Base-by-base conservation (phyloP, 2,888 invertebrate species). In the Stegophylla sp. region DNA sequence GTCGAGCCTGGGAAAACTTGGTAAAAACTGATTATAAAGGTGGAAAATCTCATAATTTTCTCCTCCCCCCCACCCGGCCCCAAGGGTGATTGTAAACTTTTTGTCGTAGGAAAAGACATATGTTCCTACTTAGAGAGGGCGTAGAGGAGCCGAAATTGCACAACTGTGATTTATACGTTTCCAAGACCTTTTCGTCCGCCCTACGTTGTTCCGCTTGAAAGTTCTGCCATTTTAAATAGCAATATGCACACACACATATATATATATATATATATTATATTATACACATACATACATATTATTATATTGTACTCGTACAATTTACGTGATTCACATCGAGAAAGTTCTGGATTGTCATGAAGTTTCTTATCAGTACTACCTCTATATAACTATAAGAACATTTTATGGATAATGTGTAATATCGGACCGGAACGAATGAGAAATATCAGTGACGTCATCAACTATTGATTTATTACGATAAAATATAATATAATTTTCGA, bases 91-190 rank as follows among this genome's bases (percentile, higher is more conserved):
- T 34, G 63, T 75, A 75, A 63, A 64, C 63, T 51, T 75, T 75
- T 75, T 75, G 63, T 74, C 34, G 10, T 63, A 63, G 12, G 34
- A 64, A 75, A 51, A 23, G 20, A 64, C 51, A 63, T 48, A 75
- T 63, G 74, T 75, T 74, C 51, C 63, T 63, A 63, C 74, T 75
- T 75, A 63, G 23, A n/a, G 3, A 34, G 10, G 20, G 23, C 34
- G 34, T 28, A 74, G 17, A 48, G 1, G 17, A 48, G 1, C 48
- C 20, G 28, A 74, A 63, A 63, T 64, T 20, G 12, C 51, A 48
- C 51, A 63, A 63, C 63, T 63, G 63, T 75, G 63, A 75, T 75
- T 75, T 75, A 75, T 63, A 75, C 20, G 51, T 75, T 64, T 64
- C 15, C 23, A 63, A 75, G 51, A 75, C 34, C 7, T 23, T 63